These are phyloP conservation scores for Zaprionus capensis DNA, from an alignment of 1,140 invertebrate species.

Conservation along the genomic window DNA sequence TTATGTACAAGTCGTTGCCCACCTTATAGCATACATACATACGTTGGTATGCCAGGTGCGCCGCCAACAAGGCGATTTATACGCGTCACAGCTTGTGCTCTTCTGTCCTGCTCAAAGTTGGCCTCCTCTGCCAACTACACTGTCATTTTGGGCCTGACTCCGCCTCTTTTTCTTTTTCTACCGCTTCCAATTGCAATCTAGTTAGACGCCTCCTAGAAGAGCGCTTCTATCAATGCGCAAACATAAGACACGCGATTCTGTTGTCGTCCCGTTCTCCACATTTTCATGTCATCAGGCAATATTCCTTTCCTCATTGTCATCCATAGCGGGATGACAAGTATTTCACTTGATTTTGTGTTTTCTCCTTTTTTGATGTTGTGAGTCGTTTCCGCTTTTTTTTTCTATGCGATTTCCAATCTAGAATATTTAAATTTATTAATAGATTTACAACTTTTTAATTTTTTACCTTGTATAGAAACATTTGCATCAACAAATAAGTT, in stretches of 20 bases:
- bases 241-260: conserved; percentile 60
- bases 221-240: conserved; percentile 72
- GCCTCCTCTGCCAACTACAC: conserved; percentile 66
- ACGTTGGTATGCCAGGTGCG: conserved; percentile 67
- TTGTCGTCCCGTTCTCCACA: conserved; percentile 7
- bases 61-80: conserved; percentile 67
- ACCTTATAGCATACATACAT: conserved; percentile 38
- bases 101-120: conserved; percentile 50
- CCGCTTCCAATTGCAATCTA: not conserved
- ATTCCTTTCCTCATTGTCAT: conserved; percentile 9
- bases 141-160: conserved; percentile 55
- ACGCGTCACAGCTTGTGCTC: conserved; percentile 61
- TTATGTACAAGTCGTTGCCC: conserved; percentile 53
- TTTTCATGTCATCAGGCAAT: conserved; percentile 64
- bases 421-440: not conserved
- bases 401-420: conserved; percentile 1
- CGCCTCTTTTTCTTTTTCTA: not conserved
- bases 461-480: no score
- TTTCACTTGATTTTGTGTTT: conserved; percentile 67
- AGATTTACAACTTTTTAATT: no score
- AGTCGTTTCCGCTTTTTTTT: conserved; percentile 68
- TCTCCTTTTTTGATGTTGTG: conserved; percentile 56
- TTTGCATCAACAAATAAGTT: not conserved
- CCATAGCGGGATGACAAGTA: conserved; percentile 1
- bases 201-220: conserved; percentile 42